Evolutionary conservation across 2,113 vertebrate genomes (phyloP), one percentile per base, ranked within the genome.

Genomic region (Nothobranchius kuhntae): DNA sequence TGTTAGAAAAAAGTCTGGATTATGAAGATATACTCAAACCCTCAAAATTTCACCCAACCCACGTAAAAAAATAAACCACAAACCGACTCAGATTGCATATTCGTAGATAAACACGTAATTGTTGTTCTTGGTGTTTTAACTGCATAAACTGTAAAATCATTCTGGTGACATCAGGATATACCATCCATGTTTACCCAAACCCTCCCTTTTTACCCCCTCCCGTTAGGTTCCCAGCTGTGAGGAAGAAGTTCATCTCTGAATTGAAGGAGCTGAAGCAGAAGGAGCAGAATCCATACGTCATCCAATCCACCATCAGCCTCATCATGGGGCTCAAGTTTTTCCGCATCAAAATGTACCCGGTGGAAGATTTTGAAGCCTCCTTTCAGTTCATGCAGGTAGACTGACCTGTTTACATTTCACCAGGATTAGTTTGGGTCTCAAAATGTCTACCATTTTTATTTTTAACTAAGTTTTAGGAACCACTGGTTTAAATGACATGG

Each of bases 311-410:
- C 85, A 98, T 99, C 93, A 99, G 96, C 86, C 94, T 99, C 79
- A 99, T 99, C 84, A 98, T 99, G 97, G 97, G 98, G 47, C 95
- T 99, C 91, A 99, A 99, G 86, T 99, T 99, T 91, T 99, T 99
- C 81, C 93, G 98, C 65, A 96, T 99, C 77, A 99, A 99, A 92
- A 99, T 99, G 98, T 99, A 99, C 84, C 98, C 98, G 0, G 98
- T 99, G 80, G 98, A 99, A 73, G 98, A 99, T 89, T 99, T 99
- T 52, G 98, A 99, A 89, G 97, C 96, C 24, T 99, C 97, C 71
- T 96, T 99, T 86, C 97, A 97, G 93, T 99, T 99, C 86, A 98
- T 99, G 97, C 96, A 99, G 97, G 98, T 98, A 92, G 36, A 38
- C 46, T 42, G 10, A 61, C 44, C 60, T 50, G 38, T 40, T 8